Conservation (phyloP, 2,888 invertebrate genomes). For the Erynnis tages region DNA sequence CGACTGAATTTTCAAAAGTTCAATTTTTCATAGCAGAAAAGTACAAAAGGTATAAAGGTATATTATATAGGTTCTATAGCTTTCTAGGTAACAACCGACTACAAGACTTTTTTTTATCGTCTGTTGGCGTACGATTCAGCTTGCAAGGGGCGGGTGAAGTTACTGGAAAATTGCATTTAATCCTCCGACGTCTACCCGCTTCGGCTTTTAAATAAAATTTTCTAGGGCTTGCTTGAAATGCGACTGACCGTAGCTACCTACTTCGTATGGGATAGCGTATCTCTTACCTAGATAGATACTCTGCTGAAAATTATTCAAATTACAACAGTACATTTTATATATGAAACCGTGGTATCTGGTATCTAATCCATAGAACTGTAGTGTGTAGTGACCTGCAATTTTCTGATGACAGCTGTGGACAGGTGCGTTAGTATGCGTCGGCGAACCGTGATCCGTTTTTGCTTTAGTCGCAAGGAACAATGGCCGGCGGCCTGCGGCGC, state of each 20-base stretch:
- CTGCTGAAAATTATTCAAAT: too few species aligned
- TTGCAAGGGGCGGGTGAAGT: constrained; percentile 45
- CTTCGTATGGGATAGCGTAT: too few species aligned
- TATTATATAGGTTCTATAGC: not conserved
- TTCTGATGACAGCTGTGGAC: constrained; percentile 29
- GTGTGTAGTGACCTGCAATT: not conserved
- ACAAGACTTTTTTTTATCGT: constrained; percentile 27
- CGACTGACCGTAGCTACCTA: not conserved
- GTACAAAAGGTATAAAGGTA: not conserved
- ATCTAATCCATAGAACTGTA: too few species aligned
- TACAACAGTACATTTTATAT: too few species aligned
- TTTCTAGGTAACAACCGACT: constrained; percentile 7
- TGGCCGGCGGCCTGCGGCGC: constrained; percentile 61
- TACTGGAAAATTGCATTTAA: constrained; percentile 68
- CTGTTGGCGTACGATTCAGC: constrained; percentile 37
- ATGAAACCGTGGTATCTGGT: too few species aligned
- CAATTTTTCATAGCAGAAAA: too few species aligned
- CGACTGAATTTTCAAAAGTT: too few species aligned
- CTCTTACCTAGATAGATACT: too few species aligned
- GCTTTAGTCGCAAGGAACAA: constrained; percentile 61
- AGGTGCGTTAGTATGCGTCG: constrained; percentile 62
- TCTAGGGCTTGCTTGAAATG: not conserved
- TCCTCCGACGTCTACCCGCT: constrained; percentile 37
- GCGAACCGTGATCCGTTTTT: constrained; percentile 62
- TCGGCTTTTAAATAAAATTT: constrained; percentile 16